Evolutionary conservation across 2,888 invertebrate genomes (phyloP).

Genomic region (Nipponacmea schrenckii): DNA sequence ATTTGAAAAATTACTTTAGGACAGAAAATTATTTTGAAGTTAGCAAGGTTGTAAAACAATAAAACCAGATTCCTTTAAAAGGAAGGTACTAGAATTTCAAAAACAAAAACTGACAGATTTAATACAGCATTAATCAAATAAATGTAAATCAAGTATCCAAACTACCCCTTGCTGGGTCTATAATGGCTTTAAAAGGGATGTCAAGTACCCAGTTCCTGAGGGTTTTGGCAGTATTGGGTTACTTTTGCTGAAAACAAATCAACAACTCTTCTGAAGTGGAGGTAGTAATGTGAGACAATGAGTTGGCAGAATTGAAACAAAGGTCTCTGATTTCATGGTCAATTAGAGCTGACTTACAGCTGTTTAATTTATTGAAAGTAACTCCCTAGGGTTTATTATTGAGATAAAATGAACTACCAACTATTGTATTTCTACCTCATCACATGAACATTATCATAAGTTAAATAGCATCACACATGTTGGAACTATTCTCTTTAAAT

Average conservation of each 20-base stretch:
- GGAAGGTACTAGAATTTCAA: too few species aligned
- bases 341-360: constrained; percentile 4
- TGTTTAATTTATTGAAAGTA: neutral
- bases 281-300: neutral
- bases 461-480: neutral
- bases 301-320: neutral
- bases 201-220: neutral
- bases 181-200: too few species aligned
- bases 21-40: too few species aligned
- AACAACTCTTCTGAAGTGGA: neutral
- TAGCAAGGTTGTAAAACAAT: too few species aligned
- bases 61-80: too few species aligned
- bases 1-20: too few species aligned
- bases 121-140: too few species aligned
- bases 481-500: too few species aligned
- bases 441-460: constrained; percentile 1
- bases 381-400: neutral
- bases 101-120: too few species aligned
- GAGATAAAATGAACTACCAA: neutral
- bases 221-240: neutral
- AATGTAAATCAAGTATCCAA: too few species aligned
- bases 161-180: too few species aligned
- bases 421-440: neutral
- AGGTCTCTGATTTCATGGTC: constrained; percentile 2
- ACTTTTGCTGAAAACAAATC: neutral